Percentiles rank a stretch among this genome's conserved stretches.
phyloP scores from a whole-genome alignment of 2,797 vertebrate species.

The Lepilemur septentrionalis region DNA sequence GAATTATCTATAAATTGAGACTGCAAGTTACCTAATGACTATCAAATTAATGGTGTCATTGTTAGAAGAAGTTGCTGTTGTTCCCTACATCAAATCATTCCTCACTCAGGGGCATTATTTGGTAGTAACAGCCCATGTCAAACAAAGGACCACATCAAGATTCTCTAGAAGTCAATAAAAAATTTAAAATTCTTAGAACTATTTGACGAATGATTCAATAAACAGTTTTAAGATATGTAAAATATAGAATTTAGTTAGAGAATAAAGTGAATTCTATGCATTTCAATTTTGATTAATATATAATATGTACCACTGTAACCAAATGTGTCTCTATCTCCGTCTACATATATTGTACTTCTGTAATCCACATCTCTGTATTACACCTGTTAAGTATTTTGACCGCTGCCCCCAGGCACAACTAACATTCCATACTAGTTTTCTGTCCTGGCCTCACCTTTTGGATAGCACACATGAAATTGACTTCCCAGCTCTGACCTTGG shows the following conservation, averaged over 20 bases:
- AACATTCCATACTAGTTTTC: slow-evolving; percentile 40
- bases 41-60: not conserved
- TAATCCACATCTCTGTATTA: slow-evolving; percentile 1
- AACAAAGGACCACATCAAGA: not conserved
- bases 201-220: slow-evolving; percentile 36
- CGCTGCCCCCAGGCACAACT: not conserved
- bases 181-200: slow-evolving; percentile 31
- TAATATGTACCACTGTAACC: not conserved
- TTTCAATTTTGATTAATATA: slow-evolving; percentile 1
- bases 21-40: not conserved
- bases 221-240: not conserved
- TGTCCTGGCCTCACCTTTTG: slow-evolving; percentile 67
- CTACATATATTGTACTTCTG: not conserved
- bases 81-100: not conserved
- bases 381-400: slow-evolving; percentile 37
- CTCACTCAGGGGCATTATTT: not conserved
- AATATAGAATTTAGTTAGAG: not conserved
- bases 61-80: not conserved
- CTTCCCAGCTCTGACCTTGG: slow-evolving; percentile 53
- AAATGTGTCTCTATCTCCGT: slow-evolving; percentile 12
- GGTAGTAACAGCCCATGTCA: not conserved
- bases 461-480: slow-evolving; percentile 55
- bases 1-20: slow-evolving; percentile 41
- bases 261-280: not conserved
- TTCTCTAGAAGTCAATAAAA: slow-evolving; percentile 34